A percentile compares a stretch with the other conserved stretches of the same genome.
These are phyloP conservation scores for Chelonia mydas DNA, from an alignment of 2,797 vertebrate species.

Conservation along the genomic window DNA sequence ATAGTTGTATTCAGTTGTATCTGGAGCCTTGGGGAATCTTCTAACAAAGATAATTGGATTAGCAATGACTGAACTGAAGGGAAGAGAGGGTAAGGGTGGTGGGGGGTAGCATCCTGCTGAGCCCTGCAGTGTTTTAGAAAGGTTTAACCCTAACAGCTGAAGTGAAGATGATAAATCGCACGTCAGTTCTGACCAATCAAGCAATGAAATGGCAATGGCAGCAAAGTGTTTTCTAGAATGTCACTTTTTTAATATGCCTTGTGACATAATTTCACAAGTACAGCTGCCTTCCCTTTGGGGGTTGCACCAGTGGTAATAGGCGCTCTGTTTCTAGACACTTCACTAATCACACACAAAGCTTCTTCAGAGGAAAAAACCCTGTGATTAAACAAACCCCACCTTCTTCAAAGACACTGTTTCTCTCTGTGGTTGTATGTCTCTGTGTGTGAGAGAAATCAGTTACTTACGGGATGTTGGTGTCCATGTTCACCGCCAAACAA, in stretches of 20 bases:
- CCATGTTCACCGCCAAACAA: neutral
- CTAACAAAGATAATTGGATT: constrained; percentile 21
- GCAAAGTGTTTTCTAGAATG: neutral
- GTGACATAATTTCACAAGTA: constrained; percentile 20
- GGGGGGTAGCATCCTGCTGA: neutral
- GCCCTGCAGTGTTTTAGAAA: constrained; percentile 57
- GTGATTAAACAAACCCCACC: accelerated
- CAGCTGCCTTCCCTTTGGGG: neutral
- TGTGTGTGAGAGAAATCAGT: neutral
- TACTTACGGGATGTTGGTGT: neutral
- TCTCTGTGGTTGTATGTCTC: neutral
- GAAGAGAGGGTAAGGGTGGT: neutral
- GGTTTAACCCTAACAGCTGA: constrained; percentile 65
- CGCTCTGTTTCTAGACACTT: neutral
- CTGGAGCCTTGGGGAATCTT: neutral
- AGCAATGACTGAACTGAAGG: constrained; percentile 28
- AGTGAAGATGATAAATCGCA: constrained; percentile 74
- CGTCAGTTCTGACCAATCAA: constrained; percentile 74
- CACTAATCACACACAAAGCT: neutral
- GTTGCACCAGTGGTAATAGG: neutral
- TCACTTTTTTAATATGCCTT: neutral
- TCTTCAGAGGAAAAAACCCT: neutral
- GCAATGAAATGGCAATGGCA: constrained; percentile 45
- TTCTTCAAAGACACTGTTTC: neutral
- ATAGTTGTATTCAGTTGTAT: neutral